Evolutionary conservation across 2,888 invertebrate genomes (phyloP), one percentile per base, ranked within the genome.

Genomic region (Lithophane leautieri): DNA sequence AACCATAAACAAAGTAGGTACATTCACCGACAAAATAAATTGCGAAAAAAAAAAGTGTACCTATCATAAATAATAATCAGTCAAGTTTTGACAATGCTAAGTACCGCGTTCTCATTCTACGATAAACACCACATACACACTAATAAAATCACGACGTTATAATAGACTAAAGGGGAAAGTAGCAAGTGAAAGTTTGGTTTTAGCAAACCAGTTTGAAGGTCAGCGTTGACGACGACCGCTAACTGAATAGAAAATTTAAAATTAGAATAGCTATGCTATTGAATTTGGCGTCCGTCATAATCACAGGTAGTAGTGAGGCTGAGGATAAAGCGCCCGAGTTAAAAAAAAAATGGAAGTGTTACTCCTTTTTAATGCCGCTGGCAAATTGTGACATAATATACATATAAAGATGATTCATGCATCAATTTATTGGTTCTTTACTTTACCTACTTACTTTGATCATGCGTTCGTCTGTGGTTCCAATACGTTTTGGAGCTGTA

Each of bases 101-200:
- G 69, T 71, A 40, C 28, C 22, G 60, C 44, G 70, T 76, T 76
- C 71, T 58, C 60, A 68, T 70, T 82, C 71, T 70, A 73, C 56
- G 19, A 70, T 76, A 66, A 60, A 73, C 54, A n/a, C n/a, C n/a
- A n/a, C n/a, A n/a, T n/a, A n/a, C n/a, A n/a, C n/a, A 69, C 28
- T 54, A 66, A 76, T 67, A 76, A 74, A 76, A 82, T 74, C 70
- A 65, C 77, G 68, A 74, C 79, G 63, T 79, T 61, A 71, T 79
- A 75, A 73, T 83, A 69, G 54, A 78, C 75, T 83, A 72, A 73
- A 78, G 79, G 88, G 85, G 91, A 91, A 91, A 91, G 90, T 89
- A 66, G 81, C 71, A n/a, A 89, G 91, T 88, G 91, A 91, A 92
- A 91, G 92, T 89, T 81, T 70, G 44, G 78, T 78, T 83, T 87